These are phyloP conservation scores for Sternotherus odoratus DNA, from an alignment of 2,797 vertebrate species.

Conservation along the genomic window DNA sequence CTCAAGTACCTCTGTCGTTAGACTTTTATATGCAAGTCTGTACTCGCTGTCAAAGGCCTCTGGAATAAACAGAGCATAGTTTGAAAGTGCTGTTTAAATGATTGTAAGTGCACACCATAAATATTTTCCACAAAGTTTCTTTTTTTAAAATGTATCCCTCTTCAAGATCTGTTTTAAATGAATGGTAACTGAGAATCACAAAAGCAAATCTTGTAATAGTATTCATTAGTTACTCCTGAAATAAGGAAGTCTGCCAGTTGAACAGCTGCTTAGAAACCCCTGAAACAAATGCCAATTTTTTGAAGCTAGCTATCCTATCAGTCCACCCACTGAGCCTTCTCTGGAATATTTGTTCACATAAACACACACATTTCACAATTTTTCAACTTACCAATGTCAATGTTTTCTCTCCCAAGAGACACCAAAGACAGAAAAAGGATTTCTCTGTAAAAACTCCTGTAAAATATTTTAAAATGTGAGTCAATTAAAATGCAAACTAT, in stretches of 20 bases:
- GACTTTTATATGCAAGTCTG: constrained; percentile 85
- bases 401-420: constrained; percentile 94
- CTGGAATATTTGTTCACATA: not conserved
- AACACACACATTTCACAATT: not conserved
- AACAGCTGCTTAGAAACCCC: not conserved
- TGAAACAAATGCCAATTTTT: not conserved
- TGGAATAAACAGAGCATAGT: constrained; percentile 77
- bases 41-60: constrained; percentile 98
- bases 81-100: constrained; percentile 4
- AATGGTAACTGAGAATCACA: not conserved
- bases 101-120: not conserved
- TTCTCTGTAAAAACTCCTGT: constrained; percentile 95
- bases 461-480: constrained; percentile 59
- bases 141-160: not conserved
- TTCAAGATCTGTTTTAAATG: not conserved
- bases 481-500: not conserved
- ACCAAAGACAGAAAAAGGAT: constrained; percentile 94
- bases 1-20: constrained; percentile 88
- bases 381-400: constrained; percentile 91
- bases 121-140: not conserved
- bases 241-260: not conserved
- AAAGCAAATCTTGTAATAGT: not conserved
- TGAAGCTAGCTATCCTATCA: not conserved
- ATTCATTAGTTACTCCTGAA: not conserved
- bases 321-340: not conserved